Conservation (phyloP, 2,113 vertebrate species). For the Limnothrissa miodon region DNA sequence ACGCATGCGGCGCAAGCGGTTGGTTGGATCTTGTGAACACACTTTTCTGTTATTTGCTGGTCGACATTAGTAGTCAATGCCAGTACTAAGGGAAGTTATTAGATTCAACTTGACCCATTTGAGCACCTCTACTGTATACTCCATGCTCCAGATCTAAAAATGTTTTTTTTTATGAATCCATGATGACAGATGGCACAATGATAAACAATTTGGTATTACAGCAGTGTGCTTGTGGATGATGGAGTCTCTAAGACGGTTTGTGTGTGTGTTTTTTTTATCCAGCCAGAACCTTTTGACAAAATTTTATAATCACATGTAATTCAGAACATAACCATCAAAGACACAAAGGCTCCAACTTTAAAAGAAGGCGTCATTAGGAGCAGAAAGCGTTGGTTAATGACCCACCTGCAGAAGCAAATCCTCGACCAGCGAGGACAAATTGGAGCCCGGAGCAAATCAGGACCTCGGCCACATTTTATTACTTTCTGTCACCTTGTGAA, state of each 20-base stretch:
- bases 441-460: slow-evolving; percentile 1
- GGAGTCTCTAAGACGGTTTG: background rate
- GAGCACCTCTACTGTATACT: too few relatives aligned
- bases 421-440: slow-evolving; percentile 10
- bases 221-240: background rate
- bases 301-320: background rate
- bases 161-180: background rate
- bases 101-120: too few relatives aligned
- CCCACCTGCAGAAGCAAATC: background rate
- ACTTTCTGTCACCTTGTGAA: slow-evolving; percentile 1
- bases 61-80: too few relatives aligned
- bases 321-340: background rate
- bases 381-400: background rate
- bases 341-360: background rate
- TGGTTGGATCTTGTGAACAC: too few relatives aligned
- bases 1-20: too few relatives aligned
- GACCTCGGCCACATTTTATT: background rate
- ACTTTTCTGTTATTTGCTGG: too few relatives aligned
- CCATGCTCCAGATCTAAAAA: too few relatives aligned
- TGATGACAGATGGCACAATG: background rate
- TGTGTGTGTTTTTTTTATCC: background rate
- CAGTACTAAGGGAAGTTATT: too few relatives aligned
- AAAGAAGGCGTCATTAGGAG: background rate
- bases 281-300: background rate
- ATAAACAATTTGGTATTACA: background rate